Percentiles rank a stretch among this genome's conserved stretches.
phyloP scores from a whole-genome alignment of 2,888 invertebrate genomes.

The Cephus runcator region DNA sequence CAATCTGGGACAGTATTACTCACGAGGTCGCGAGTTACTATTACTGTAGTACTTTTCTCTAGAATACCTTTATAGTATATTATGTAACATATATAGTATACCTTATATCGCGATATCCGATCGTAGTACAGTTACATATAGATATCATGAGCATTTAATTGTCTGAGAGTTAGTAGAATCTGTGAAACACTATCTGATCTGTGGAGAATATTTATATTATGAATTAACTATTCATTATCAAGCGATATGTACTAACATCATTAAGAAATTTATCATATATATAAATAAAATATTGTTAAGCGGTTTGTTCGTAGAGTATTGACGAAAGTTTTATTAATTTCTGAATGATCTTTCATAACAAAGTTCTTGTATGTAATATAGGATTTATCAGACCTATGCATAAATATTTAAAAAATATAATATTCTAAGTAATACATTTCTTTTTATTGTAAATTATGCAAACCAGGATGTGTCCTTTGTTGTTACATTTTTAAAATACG shows the following conservation, averaged over 20 bases:
- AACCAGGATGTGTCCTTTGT: too few relatives aligned
- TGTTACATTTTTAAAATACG: too few relatives aligned
- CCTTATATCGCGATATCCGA: background rate
- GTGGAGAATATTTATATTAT: background rate
- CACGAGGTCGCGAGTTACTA: background rate
- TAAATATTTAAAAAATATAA: too few relatives aligned
- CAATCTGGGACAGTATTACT: slow-evolving; percentile 1
- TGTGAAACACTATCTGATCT: background rate
- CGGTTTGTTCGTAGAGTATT: too few relatives aligned
- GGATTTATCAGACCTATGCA: too few relatives aligned
- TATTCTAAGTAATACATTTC: too few relatives aligned
- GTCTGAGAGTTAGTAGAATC: background rate
- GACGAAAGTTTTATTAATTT: background rate
- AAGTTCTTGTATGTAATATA: too few relatives aligned
- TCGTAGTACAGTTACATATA: background rate
- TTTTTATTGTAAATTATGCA: too few relatives aligned
- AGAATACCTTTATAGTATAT: background rate
- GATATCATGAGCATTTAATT: background rate
- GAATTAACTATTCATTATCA: too few relatives aligned
- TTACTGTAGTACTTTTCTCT: background rate
- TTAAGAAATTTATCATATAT: too few relatives aligned
- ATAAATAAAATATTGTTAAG: too few relatives aligned
- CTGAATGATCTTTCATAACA: background rate
- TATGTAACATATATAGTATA: background rate
- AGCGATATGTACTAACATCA: too few relatives aligned